A percentile compares a stretch with the other conserved stretches of the same genome.
phyloP scores from a whole-genome alignment of 2,888 invertebrate genomes.

The Drosophila leonis region DNA sequence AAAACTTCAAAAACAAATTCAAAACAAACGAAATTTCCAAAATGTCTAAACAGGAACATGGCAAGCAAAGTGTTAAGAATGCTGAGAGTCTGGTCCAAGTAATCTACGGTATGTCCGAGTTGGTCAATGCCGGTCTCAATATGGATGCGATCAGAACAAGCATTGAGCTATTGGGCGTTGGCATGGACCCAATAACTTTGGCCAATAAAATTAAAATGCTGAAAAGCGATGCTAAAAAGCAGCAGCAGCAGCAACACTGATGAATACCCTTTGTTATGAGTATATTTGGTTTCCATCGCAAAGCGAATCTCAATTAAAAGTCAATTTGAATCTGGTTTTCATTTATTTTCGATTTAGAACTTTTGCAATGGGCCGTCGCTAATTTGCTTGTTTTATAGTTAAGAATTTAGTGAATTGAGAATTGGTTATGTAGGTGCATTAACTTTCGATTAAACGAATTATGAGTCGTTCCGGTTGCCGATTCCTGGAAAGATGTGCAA shows the following conservation, averaged over 20 bases:
- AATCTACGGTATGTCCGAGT: slow-evolving; percentile 18
- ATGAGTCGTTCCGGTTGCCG: slow-evolving; percentile 7
- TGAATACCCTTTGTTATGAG: neutral
- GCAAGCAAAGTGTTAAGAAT: neutral
- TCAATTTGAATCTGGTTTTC: neutral
- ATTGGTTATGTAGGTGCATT: neutral
- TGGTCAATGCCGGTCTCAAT: slow-evolving; percentile 39
- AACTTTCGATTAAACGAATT: neutral
- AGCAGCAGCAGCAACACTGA: too few relatives aligned
- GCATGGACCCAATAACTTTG: slow-evolving; percentile 20
- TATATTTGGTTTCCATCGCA: neutral
- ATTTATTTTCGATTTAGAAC: slow-evolving; percentile 12
- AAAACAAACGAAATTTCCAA: neutral
- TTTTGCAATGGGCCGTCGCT: neutral
- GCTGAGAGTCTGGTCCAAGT: slow-evolving; percentile 1
- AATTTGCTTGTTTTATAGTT: neutral
- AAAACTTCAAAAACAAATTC: neutral
- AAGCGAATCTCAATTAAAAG: neutral
- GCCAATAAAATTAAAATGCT: slow-evolving; percentile 20
- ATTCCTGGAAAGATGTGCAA: slow-evolving; percentile 9
- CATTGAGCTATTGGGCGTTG: slow-evolving; percentile 19
- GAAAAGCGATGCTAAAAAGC: neutral
- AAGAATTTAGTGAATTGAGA: slow-evolving; percentile 13
- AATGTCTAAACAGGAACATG: slow-evolving; percentile 3
- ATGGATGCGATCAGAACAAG: slow-evolving; percentile 28